Conservation (phyloP, 2,888 invertebrate species). For the Caenorhabditis plicata region DNA sequence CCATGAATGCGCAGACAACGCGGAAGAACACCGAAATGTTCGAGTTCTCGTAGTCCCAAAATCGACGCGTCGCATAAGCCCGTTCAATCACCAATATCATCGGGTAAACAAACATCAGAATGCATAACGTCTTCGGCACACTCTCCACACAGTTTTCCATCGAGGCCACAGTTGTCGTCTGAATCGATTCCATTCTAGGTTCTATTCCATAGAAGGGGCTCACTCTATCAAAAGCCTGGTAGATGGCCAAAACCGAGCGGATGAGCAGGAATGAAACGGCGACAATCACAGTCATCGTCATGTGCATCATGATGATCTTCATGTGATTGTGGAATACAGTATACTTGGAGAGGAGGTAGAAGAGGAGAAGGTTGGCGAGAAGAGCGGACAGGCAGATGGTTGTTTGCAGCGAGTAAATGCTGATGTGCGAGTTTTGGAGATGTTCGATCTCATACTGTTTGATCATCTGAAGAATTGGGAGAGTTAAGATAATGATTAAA, state of each 20-base stretch:
- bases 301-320: constrained; percentile 23
- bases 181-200: background rate
- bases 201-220: background rate
- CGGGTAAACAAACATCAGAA: constrained; percentile 32
- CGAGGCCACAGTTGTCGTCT: background rate
- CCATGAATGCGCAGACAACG: constrained; percentile 19
- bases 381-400: constrained; percentile 15
- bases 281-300: constrained; percentile 22
- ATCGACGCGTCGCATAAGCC: constrained; percentile 31
- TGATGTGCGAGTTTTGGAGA: too few species aligned
- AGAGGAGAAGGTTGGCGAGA: constrained; percentile 15
- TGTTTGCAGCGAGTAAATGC: too few species aligned
- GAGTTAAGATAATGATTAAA: background rate
- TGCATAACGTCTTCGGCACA: constrained; percentile 26
- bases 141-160: background rate
- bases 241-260: constrained; percentile 10
- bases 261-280: constrained; percentile 15
- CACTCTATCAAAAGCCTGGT: background rate
- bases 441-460: too few species aligned
- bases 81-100: constrained; percentile 26
- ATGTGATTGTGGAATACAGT: constrained; percentile 28
- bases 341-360: constrained; percentile 21
- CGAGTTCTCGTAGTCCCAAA: constrained; percentile 22
- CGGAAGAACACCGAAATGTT: constrained; percentile 13
- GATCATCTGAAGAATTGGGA: background rate